Evolutionary conservation across 1,140 invertebrate genomes (phyloP), one percentile per base, ranked within the genome.

Genomic region (Diplogasteroides magnus): DNA sequence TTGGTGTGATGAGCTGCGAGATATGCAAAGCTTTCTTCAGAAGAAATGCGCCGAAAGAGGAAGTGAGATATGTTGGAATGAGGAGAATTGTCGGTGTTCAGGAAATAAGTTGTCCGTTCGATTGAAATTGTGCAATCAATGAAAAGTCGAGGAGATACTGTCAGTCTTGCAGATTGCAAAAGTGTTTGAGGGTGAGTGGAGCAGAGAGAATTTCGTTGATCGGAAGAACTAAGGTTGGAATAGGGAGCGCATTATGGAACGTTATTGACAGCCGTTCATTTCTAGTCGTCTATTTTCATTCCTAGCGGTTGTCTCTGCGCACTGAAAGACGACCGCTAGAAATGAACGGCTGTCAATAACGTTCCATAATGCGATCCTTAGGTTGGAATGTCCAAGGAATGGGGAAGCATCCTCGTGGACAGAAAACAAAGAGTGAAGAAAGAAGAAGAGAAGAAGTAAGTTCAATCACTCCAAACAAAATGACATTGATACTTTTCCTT

Each of bases 21-120:
- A 94, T 92, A 73, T 97, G 94, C 81, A 97, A 97, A 82, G 94
- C 94, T 0, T 97, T 97, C 83, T 97, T 97, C 83, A 84, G 94
- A 75, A 85, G 94, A 70, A 97, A 97, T 86, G 94, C 94, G 93
- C 19, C 91, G 91, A 79, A 90, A 89, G 74, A 72, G 14, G 26
- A 67, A 31, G 70, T 72, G 62, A 0, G 3, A 23, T 6, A 48
- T 48, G 6, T 19, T 6, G 19, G 37, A 48, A 11, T 19, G 19
- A 48, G 19, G 37, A 19, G 6, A 48, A 19, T 11, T 48, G 19
- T n/a, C 2, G 11, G n/a, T 59, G 84, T 86, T 58, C 77, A 90
- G 89, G 91, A 93, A 76, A 94, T 96, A 78, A 89, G 90, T 74
- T 97, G 94, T 85, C 92, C 93, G 0, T 97, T 93, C 81, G 89